Percentiles rank a stretch among this genome's conserved stretches.
Evolutionary conservation across 2,888 invertebrate genomes (phyloP).

Genomic region (Copidosoma aretas): DNA sequence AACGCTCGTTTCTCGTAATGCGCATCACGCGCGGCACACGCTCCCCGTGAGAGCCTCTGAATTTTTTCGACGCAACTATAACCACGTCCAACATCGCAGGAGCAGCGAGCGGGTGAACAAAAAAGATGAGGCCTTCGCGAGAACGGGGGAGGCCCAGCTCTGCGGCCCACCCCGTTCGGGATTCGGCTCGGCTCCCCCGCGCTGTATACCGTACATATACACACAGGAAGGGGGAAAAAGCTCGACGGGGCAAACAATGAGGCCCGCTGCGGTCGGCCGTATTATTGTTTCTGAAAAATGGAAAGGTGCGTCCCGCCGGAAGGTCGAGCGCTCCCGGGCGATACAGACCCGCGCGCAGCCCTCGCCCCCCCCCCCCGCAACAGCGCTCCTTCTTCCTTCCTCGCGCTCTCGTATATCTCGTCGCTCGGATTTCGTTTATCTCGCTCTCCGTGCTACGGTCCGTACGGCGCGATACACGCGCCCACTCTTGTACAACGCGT

Average conservation of each 20-base stretch:
- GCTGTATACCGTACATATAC: slow-evolving; percentile 48
- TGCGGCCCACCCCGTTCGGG: not conserved
- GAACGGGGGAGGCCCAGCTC: not conserved
- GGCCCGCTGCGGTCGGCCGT: slow-evolving; percentile 33
- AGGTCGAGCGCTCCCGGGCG: slow-evolving; percentile 50
- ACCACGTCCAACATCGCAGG: too few species aligned
- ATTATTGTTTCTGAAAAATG: slow-evolving; percentile 60
- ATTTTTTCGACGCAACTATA: not conserved
- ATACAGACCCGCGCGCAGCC: not conserved
- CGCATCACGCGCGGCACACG: too few species aligned
- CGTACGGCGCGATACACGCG: too few species aligned
- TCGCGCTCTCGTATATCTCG: slow-evolving; percentile 53
- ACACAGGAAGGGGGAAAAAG: slow-evolving; percentile 52
- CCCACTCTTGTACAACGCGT: slow-evolving; percentile 23
- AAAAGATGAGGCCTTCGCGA: not conserved
- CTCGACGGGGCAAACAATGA: slow-evolving; percentile 48
- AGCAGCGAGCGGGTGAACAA: not conserved
- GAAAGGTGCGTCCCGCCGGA: slow-evolving; percentile 53
- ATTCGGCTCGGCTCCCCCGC: too few species aligned
- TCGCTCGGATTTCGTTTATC: slow-evolving; percentile 55
- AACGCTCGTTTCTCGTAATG: not conserved
- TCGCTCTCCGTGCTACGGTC: slow-evolving; percentile 46
- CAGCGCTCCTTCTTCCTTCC: too few species aligned
- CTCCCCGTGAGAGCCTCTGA: too few species aligned
- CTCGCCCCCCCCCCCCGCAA: slow-evolving; percentile 15